phyloP scores from a whole-genome alignment of 2,113 vertebrate species.

The Siphamia tubifer region DNA sequence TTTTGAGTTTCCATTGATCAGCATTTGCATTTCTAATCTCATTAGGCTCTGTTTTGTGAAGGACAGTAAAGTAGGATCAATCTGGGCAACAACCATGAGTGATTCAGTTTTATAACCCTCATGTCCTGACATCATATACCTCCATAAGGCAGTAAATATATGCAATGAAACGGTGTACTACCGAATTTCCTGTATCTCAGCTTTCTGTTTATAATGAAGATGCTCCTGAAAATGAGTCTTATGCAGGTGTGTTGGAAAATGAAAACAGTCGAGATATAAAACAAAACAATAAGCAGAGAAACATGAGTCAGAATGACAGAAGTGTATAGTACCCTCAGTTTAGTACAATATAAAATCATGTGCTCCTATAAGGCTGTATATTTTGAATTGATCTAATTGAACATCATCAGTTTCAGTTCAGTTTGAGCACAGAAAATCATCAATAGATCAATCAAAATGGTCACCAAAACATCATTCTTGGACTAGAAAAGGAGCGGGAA shows the following conservation, averaged over 20 bases:
- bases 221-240: background rate
- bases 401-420: too few relatives aligned
- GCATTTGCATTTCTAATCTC: constrained; percentile 45
- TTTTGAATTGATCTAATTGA: too few relatives aligned
- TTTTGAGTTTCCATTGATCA: constrained; percentile 63
- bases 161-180: constrained; percentile 17
- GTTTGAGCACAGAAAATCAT: too few relatives aligned
- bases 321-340: too few relatives aligned
- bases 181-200: background rate
- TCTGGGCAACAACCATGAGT: constrained; percentile 29
- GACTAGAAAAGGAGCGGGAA: too few relatives aligned
- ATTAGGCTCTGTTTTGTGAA: constrained; percentile 64
- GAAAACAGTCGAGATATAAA: background rate
- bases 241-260: background rate
- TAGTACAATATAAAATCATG: too few relatives aligned
- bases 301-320: constrained; percentile 1
- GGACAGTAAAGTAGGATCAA: constrained; percentile 54
- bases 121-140: constrained; percentile 37
- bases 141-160: constrained; percentile 51
- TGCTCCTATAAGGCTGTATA: too few relatives aligned
- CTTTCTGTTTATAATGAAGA: constrained; percentile 33
- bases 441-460: too few relatives aligned
- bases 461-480: too few relatives aligned
- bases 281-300: background rate
- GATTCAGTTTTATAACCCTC: constrained; percentile 61